These are phyloP conservation scores for Cygnus olor DNA, from an alignment of 2,797 vertebrate species.

Conservation along the genomic window DNA sequence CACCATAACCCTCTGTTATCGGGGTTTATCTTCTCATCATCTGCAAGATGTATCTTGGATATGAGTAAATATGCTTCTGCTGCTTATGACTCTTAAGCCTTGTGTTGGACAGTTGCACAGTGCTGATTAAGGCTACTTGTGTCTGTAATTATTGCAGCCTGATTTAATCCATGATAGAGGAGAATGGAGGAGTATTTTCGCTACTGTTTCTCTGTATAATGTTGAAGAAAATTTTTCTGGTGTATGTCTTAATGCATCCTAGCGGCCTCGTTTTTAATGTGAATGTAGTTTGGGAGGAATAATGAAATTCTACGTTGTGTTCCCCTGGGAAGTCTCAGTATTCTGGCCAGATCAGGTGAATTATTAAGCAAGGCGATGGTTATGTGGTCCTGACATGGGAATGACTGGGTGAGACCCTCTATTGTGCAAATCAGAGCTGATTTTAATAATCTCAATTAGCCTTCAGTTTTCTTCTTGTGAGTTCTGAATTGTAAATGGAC, in stretches of 20 bases:
- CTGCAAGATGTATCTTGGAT: background rate
- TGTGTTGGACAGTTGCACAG: rapidly evolving
- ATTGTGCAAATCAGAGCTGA: background rate
- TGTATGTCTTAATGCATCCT: background rate
- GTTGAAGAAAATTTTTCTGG: background rate
- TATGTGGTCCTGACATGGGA: background rate
- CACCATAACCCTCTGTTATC: background rate
- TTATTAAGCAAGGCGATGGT: background rate
- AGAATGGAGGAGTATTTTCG: background rate
- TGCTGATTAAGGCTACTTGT: background rate
- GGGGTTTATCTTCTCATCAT: background rate
- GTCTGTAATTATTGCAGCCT: background rate
- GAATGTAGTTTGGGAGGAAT: background rate
- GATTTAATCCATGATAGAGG: background rate
- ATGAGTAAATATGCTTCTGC: background rate
- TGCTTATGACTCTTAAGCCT: background rate
- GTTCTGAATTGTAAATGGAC: background rate
- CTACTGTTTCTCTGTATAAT: background rate
- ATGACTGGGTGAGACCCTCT: background rate
- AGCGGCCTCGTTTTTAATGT: background rate
- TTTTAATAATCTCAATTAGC: background rate
- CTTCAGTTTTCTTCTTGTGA: background rate
- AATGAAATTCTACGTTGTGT: background rate
- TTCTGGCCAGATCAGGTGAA: background rate
- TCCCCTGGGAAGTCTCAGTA: background rate